Evolutionary conservation across 2,797 vertebrate genomes (phyloP).

Genomic region (Discoglossus pictus): DNA sequence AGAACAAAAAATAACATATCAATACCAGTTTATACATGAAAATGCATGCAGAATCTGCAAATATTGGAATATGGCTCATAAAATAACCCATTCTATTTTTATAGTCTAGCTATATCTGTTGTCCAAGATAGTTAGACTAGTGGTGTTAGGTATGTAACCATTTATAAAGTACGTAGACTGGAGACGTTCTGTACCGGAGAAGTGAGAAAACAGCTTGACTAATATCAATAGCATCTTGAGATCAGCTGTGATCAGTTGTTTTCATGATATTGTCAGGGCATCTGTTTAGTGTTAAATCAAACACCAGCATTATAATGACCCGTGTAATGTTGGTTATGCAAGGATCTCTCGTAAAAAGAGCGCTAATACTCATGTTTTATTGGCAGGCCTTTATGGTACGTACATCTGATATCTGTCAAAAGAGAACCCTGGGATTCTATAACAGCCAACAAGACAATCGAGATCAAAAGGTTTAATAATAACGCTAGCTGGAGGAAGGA

Average conservation of each 20-base stretch:
- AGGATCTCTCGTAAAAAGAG: constrained; percentile 23
- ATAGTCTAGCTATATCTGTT: not conserved
- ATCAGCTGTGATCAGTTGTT: constrained; percentile 38
- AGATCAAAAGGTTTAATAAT: constrained; percentile 29
- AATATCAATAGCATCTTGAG: constrained; percentile 39
- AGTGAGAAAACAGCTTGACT: constrained; percentile 28
- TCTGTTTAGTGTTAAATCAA: constrained; percentile 45
- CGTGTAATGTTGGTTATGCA: constrained; percentile 32
- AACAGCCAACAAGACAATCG: constrained; percentile 13
- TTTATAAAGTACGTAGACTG: not conserved
- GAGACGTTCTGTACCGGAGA: constrained; percentile 23
- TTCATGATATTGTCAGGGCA: constrained; percentile 35
- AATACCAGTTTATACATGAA: not conserved
- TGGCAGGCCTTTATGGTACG: not conserved
- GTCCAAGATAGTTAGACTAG: not conserved
- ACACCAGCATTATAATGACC: constrained; percentile 26
- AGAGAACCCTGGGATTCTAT: constrained; percentile 10
- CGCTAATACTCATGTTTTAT: constrained; percentile 21
- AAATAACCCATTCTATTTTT: constrained; percentile 7
- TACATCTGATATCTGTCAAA: constrained; percentile 23
- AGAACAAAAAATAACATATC: not conserved
- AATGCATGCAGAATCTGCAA: not conserved
- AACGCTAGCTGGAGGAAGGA: constrained; percentile 9
- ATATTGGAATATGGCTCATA: not conserved
- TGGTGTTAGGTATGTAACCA: constrained; percentile 9